phyloP scores from a whole-genome alignment of 2,113 vertebrate genomes.

The Columba livia region DNA sequence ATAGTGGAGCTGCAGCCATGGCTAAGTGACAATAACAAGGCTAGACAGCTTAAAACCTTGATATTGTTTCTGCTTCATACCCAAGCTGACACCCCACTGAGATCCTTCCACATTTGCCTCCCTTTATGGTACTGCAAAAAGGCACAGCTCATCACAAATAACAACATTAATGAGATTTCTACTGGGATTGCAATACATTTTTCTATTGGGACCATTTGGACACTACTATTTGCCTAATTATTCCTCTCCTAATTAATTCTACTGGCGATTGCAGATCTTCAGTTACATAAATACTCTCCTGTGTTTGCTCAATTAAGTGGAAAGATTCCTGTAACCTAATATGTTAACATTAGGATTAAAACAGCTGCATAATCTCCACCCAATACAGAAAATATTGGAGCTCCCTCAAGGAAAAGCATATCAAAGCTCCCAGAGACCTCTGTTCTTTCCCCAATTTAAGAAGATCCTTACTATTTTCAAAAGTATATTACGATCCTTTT shows the following conservation, averaged over 20 bases:
- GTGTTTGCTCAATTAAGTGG: constrained; percentile 58
- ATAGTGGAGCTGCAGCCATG: neutral
- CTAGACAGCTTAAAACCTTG: constrained; percentile 43
- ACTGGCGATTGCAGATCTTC: constrained; percentile 39
- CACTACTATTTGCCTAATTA: constrained; percentile 43
- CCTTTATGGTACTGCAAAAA: neutral
- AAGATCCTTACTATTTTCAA: neutral
- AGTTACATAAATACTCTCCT: constrained; percentile 40
- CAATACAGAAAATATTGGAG: neutral
- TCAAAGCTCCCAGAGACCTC: neutral
- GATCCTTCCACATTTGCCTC: constrained; percentile 7
- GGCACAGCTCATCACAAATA: constrained; percentile 13
- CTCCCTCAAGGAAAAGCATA: neutral
- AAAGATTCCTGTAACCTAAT: constrained; percentile 40
- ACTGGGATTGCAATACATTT: constrained; percentile 18
- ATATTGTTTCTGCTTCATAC: constrained; percentile 29
- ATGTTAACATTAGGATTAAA: constrained; percentile 21
- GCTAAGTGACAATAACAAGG: neutral
- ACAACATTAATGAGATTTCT: constrained; percentile 47
- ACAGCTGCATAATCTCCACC: neutral
- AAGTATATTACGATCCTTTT: neutral
- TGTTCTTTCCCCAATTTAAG: neutral
- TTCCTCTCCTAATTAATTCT: constrained; percentile 57
- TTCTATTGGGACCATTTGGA: constrained; percentile 40
- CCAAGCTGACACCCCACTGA: constrained; percentile 30